Evolutionary conservation across 2,888 invertebrate species (phyloP), one percentile per base, ranked within the genome.

Genomic region (Pseudanteris insignis): DNA sequence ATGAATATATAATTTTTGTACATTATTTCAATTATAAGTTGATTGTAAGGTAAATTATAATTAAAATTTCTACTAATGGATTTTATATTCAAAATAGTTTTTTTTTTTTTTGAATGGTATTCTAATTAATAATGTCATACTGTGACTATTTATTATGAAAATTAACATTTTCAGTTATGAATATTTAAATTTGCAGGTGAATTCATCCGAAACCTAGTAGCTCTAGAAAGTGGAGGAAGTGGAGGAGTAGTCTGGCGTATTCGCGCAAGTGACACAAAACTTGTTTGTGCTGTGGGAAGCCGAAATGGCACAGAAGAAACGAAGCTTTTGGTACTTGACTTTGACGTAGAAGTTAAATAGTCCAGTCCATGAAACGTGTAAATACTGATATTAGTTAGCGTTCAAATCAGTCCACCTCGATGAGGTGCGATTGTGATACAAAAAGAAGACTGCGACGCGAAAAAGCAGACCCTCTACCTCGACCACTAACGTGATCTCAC

Each of bases 171-270:
- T n/a, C n/a, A n/a, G n/a, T n/a, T n/a, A n/a, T n/a, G n/a, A n/a
- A n/a, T n/a, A n/a, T n/a, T n/a, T n/a, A n/a, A n/a, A n/a, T n/a
- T 26, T 44, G 7, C 71, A 84, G 84, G 89, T 60, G 94, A 95
- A 75, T 98, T 98, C 81, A 91, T 99, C 66, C 88, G 98, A 63
- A 96, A 99, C 83, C 86, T 99, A 64, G 95, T 99, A 54, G 89
- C 94, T 29, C 83, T 99, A 64, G 90, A 92, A 59, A 95, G 95
- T 66, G 96, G 97, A 13, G 97, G 97, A 1, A 93, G 94, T 33
- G 99, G 99, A 1, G 99, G 98, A 33, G 99, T 99, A 11, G 98
- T 99, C 8, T 99, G 99, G 99, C 87, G 98, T 36, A 96, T 99
- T 65, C 84, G 92, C 11, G 96, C 97, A 44, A 96, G 92, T 72